These are phyloP conservation scores for Sesia bembeciformis DNA, from an alignment of 2,888 invertebrate genomes.

Conservation along the genomic window DNA sequence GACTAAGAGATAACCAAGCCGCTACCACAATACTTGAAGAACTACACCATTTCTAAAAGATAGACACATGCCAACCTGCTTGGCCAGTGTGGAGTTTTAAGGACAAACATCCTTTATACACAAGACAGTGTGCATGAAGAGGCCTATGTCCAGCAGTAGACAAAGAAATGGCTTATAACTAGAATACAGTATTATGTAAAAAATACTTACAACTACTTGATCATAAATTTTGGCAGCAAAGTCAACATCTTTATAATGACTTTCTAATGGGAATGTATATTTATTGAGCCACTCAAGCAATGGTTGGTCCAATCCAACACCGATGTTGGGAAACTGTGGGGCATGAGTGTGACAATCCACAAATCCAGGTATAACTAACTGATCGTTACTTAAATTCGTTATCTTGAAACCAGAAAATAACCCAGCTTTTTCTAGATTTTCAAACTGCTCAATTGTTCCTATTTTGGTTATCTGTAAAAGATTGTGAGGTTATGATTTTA, in stretches of 20 bases:
- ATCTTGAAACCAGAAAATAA: slow-evolving; percentile 24
- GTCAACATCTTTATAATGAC: slow-evolving; percentile 77
- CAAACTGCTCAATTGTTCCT: slow-evolving; percentile 30
- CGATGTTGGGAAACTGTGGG: slow-evolving; percentile 90
- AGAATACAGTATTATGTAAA: too few relatives aligned
- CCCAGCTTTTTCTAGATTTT: slow-evolving; percentile 16
- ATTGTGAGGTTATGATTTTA: background rate
- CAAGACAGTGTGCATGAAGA: too few relatives aligned
- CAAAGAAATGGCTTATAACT: too few relatives aligned
- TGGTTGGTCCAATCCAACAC: slow-evolving; percentile 85
- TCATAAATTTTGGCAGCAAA: slow-evolving; percentile 83
- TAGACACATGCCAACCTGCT: too few relatives aligned
- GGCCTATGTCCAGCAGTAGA: too few relatives aligned
- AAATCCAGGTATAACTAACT: slow-evolving; percentile 90
- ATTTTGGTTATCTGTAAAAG: slow-evolving; percentile 36
- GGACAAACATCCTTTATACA: too few relatives aligned
- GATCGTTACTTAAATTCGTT: slow-evolving; percentile 36
- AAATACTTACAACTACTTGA: slow-evolving; percentile 83
- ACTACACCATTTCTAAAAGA: too few relatives aligned
- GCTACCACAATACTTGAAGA: too few relatives aligned
- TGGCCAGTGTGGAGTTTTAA: too few relatives aligned
- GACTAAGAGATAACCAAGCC: too few relatives aligned
- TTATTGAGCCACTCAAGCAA: slow-evolving; percentile 88
- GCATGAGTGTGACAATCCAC: slow-evolving; percentile 94
- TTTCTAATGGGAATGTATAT: slow-evolving; percentile 91